Percentiles rank a stretch among this genome's conserved stretches.
Conservation (phyloP, 2,113 vertebrate genomes). For the Chauna torquata region DNA sequence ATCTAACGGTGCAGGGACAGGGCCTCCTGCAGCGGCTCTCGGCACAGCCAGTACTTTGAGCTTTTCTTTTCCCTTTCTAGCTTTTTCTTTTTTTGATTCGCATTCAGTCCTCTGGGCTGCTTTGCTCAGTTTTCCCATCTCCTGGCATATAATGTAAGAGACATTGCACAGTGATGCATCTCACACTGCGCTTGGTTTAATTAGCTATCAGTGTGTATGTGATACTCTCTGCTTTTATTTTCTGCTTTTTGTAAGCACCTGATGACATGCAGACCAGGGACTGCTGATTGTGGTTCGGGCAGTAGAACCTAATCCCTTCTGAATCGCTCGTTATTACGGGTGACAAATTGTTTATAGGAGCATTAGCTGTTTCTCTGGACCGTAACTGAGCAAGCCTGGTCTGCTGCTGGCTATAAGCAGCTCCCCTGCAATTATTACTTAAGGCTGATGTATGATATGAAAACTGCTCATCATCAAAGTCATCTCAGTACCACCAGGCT, state of each 20-base stretch:
- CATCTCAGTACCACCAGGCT: not conserved
- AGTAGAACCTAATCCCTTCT: not conserved
- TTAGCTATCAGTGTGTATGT: not conserved
- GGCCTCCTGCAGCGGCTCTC: not conserved
- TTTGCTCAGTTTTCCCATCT: not conserved
- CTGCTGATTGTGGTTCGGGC: not conserved
- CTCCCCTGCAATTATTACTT: not conserved
- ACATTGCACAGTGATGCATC: too few species aligned
- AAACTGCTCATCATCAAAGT: not conserved
- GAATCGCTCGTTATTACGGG: not conserved
- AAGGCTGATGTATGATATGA: not conserved
- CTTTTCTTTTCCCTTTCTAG: not conserved
- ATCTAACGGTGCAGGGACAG: fast-evolving
- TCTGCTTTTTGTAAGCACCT: not conserved
- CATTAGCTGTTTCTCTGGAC: not conserved
- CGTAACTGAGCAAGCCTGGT: not conserved
- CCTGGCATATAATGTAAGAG: not conserved
- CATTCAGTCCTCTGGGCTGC: too few species aligned
- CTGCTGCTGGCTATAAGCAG: not conserved
- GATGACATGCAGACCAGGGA: not conserved
- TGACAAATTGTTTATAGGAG: constrained; percentile 29
- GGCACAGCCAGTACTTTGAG: fast-evolving
- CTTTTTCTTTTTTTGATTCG: not conserved
- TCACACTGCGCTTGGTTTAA: too few species aligned
- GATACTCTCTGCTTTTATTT: not conserved